Percentiles rank a stretch among this genome's conserved stretches.
These are phyloP conservation scores for Muscicapa comitata DNA, from an alignment of 2,797 vertebrate species.

Conservation along the genomic window DNA sequence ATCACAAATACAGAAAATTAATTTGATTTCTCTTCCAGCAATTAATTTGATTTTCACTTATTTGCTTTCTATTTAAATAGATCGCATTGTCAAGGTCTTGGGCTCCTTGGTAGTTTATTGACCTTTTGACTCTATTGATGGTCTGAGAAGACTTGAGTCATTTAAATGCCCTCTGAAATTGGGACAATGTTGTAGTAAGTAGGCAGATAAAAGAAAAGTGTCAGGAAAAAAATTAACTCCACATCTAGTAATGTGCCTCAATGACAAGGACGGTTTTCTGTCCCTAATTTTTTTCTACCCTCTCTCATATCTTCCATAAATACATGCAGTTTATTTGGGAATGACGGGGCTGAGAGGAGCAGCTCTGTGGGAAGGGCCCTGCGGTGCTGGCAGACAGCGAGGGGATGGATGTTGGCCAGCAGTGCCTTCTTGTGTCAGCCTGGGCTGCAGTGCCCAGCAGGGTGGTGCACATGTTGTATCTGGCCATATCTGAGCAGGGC, in stretches of 20 bases:
- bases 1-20: not conserved
- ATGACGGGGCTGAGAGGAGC: not conserved
- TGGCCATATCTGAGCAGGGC: not conserved
- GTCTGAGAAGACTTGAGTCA: not conserved
- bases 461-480: no score
- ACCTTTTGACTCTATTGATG: not conserved
- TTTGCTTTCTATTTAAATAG: not conserved
- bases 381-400: not conserved
- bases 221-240: no score
- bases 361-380: not conserved
- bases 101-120: not conserved
- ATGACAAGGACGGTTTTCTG: not conserved
- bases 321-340: not conserved
- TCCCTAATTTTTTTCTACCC: not conserved
- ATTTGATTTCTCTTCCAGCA: not conserved
- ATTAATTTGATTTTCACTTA: not conserved
- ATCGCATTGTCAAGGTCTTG: not conserved
- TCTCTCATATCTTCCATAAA: not conserved
- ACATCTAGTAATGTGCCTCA: not conserved
- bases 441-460: not conserved
- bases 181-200: not conserved
- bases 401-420: not conserved
- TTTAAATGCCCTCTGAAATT: not conserved
- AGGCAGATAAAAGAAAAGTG: no score
- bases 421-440: accelerated